Percentiles rank a stretch among this genome's conserved stretches.
phyloP scores from a whole-genome alignment of 2,888 invertebrate genomes.

The Onthophagus sagittarius region DNA sequence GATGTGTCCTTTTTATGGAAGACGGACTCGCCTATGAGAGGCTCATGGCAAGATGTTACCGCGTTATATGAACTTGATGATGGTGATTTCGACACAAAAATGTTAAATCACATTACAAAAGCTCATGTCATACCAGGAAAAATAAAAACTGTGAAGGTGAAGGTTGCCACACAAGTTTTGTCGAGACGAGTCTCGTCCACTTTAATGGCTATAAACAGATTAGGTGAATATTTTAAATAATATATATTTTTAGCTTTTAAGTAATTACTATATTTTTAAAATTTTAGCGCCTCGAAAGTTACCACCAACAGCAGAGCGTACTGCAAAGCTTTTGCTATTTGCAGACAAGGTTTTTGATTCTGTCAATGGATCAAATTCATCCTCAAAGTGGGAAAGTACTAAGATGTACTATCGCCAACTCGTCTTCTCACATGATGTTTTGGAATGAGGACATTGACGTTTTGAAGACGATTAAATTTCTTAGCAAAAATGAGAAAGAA shows the following conservation, averaged over 20 bases:
- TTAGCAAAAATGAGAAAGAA: slow-evolving; percentile 6
- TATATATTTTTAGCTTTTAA: background rate
- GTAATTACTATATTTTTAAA: background rate
- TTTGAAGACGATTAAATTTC: slow-evolving; percentile 12
- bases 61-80: slow-evolving; percentile 14
- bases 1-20: slow-evolving; percentile 10
- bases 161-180: slow-evolving; percentile 13
- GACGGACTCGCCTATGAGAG: background rate
- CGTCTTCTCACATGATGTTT: slow-evolving; percentile 9
- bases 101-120: slow-evolving; percentile 5
- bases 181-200: slow-evolving; percentile 7
- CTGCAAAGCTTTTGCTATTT: slow-evolving; percentile 22
- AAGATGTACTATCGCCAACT: slow-evolving; percentile 4
- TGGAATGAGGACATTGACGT: slow-evolving; percentile 12
- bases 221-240: background rate
- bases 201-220: background rate
- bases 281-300: slow-evolving; percentile 10
- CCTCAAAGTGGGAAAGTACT: too few relatives aligned
- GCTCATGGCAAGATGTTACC: slow-evolving; percentile 6
- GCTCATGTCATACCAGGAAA: slow-evolving; percentile 5
- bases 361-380: slow-evolving; percentile 16
- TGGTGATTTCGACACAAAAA: slow-evolving; percentile 13
- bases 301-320: slow-evolving; percentile 17
- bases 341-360: slow-evolving; percentile 10
- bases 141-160: slow-evolving; percentile 16